phyloP scores from a whole-genome alignment of 2,113 vertebrate genomes.

The Shinisaurus crocodilurus region DNA sequence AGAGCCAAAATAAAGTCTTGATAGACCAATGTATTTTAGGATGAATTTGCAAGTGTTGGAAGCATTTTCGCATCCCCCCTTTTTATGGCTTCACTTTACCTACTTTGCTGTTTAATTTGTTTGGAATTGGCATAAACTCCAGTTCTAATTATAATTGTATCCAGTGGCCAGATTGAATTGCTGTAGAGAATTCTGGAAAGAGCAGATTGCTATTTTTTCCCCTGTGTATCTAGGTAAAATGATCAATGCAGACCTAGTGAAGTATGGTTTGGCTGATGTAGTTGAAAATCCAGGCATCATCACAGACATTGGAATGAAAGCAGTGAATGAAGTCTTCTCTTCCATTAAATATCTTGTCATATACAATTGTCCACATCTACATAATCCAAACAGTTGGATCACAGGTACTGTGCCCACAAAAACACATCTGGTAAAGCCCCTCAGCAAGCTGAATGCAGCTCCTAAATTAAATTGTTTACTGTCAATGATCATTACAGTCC shows the following conservation, averaged over 20 bases:
- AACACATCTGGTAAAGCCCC: conserved; percentile 41
- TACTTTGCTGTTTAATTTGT: neutral
- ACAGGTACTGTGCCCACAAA: conserved; percentile 78
- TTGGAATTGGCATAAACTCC: neutral
- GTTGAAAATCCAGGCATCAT: conserved; percentile 98
- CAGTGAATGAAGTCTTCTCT: conserved; percentile 97
- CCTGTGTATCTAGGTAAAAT: conserved; percentile 87
- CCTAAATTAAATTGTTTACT: neutral
- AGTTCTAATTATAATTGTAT: neutral
- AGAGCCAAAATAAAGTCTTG: neutral
- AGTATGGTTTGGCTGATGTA: conserved; percentile 96
- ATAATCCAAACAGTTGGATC: conserved; percentile 96
- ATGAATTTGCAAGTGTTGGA: neutral
- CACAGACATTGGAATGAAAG: conserved; percentile 98
- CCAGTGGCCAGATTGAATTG: neutral
- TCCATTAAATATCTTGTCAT: conserved; percentile 97
- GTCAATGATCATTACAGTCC: neutral
- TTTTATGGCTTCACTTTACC: neutral
- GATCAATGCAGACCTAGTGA: conserved; percentile 95
- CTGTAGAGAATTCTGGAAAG: conserved; percentile 10
- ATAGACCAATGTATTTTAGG: neutral
- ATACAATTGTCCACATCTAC: conserved; percentile 98
- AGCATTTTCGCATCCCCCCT: neutral
- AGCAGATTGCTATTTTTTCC: conserved; percentile 7
- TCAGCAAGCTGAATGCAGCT: neutral